Base-by-base conservation (phyloP, 2,797 vertebrate genomes). In the Xenentodon cancila region DNA sequence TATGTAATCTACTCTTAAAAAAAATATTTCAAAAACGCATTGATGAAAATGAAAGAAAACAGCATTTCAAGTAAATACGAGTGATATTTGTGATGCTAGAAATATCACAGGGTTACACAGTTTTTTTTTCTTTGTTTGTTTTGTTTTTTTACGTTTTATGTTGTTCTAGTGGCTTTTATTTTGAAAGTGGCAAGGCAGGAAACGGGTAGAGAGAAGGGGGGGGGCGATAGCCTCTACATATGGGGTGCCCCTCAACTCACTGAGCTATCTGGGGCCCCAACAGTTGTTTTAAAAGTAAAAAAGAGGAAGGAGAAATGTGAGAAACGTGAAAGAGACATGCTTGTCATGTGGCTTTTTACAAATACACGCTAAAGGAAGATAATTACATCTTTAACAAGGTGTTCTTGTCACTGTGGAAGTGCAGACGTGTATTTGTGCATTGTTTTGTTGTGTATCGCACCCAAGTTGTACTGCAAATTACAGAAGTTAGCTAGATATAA, bases 321-420 rank as follows among this genome's bases (percentile, higher is more conserved):
- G 5, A n/a, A 54, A 22, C 51, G 12, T n/a, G 1, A 54, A 0
- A 53, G 17, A 19, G 13, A 1, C 20, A 50, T 34, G 2, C 5
- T 1, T 19, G 6, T 30, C 19, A 54, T 61, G 54, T 68, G 20
- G 7, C 7, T 56, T 47, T 48, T 27, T 46, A 7, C n/a, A n/a
- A n/a, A n/a, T n/a, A n/a, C n/a, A n/a, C n/a, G 30, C 27, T 52
- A 22, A 59, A 17, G n/a, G 5, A 20, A 32, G 18, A 49, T 40
- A 58, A 70, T 56, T 69, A 54, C 6, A 49, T 20, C 56, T 21
- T 16, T 55, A 45, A 44, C 44, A 53, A 22, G 27, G 18, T 71
- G 50, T 40, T 16, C 21, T 51, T 54, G 53, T 54, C 37, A 45
- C 9, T 34, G 34, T 16, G 15, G n/a, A 55, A 25, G 25, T 42